Evolutionary conservation across 2,113 vertebrate species (phyloP), one percentile per base, ranked within the genome.

Genomic region (Pagrus major): DNA sequence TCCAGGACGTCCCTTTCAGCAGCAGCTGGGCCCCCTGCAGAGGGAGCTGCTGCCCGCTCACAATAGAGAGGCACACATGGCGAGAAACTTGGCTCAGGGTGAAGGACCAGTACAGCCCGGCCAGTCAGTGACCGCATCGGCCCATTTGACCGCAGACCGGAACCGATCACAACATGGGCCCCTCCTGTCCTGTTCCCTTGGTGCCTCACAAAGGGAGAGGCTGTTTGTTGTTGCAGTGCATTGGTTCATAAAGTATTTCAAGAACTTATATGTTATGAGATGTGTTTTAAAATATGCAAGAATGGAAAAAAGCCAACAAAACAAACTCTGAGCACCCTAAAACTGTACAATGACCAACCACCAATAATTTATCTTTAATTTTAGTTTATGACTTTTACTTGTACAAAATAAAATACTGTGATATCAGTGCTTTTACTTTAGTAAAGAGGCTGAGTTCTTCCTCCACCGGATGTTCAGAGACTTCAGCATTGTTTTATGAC

Each of bases 71-170:
- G 56, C 58, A 4, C 68, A 82, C 74, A 81, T 47, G 69, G 78
- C 69, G 71, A 91, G 31, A 86, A 79, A 81, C 52, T 79, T 88
- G 86, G 75, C 81, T 47, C 77, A 5, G 58, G 37, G 31, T 58
- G 52, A 39, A 70, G 49, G 64, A 65, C 21, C 29, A 73, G 35
- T 60, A 59, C 7, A 1, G 21, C 41, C 46, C 2, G 35, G 47
- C 21, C 58, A 65, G 63, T 52, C 44, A 65, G 66, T 35, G 76
- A 84, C 37, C 18, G 21, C 37, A 83, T 58, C 58, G 41, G 39
- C 71, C 78, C 66, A 82, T 72, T 71, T 83, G 76, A 66, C 52
- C 14, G 51, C 42, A 72, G 74, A 83, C 23, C 23, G 64, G 58
- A 83, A 66, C 67, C 76, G n/a, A 72, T 72, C 70, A 75, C 71